Conservation (phyloP, 2,113 vertebrate species). For the Aphyosemion australe region DNA sequence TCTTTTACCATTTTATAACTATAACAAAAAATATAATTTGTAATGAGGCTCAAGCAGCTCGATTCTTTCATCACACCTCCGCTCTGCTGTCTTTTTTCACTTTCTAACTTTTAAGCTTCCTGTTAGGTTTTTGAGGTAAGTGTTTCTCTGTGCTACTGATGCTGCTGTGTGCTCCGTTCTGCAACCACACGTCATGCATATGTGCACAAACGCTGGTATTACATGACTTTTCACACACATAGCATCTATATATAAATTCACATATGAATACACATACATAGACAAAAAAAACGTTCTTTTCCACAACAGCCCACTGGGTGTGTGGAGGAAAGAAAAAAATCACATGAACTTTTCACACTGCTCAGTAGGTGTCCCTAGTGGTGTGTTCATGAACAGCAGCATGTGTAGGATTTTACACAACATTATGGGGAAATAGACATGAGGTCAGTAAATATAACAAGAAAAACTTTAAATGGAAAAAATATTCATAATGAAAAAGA, state of each 20-base stretch:
- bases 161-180: constrained; percentile 3
- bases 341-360: background rate
- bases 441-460: background rate
- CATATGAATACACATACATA: background rate
- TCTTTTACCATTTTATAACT: no score
- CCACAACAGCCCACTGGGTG: background rate
- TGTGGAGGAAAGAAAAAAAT: background rate
- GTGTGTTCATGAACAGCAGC: background rate
- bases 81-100: background rate
- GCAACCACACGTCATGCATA: constrained; percentile 25
- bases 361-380: background rate
- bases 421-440: background rate
- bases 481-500: no score
- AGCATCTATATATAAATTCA: background rate
- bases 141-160: background rate
- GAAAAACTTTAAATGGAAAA: background rate
- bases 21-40: no score
- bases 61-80: background rate
- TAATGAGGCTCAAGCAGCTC: no score
- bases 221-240: background rate
- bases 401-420: background rate
- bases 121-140: constrained; percentile 46
- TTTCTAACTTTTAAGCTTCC: constrained; percentile 31
- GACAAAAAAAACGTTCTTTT: constrained; percentile 3
- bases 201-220: background rate